Evolutionary conservation across 2,113 vertebrate genomes (phyloP).

Genomic region (Gymnocephalus cernua): DNA sequence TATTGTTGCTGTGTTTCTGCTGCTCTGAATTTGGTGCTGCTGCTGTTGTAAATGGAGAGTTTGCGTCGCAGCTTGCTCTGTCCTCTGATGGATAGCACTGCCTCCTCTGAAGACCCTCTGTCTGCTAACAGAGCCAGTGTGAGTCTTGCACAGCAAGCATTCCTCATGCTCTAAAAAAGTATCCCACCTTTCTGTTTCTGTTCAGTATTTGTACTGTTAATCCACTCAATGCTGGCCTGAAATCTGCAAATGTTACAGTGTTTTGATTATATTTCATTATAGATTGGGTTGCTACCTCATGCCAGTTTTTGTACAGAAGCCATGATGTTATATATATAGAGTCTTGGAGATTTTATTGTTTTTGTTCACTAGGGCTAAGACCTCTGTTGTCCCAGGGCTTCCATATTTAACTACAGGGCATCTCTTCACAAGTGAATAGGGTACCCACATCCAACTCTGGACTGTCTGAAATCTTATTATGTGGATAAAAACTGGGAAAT

Average conservation of each 20-base stretch:
- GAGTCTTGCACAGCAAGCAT: neutral
- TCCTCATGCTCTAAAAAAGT: neutral
- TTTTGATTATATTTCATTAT: neutral
- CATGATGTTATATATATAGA: too few relatives aligned
- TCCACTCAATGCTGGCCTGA: neutral
- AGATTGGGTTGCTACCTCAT: too few relatives aligned
- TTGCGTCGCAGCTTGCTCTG: neutral
- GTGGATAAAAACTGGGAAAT: too few relatives aligned
- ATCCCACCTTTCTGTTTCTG: neutral
- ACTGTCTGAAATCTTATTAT: neutral
- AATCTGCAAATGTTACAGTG: neutral
- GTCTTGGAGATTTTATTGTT: too few relatives aligned
- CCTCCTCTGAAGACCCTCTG: slow-evolving; percentile 1
- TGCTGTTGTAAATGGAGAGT: neutral
- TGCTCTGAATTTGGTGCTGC: neutral
- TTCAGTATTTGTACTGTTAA: neutral
- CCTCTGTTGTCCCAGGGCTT: too few relatives aligned
- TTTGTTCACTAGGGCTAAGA: too few relatives aligned
- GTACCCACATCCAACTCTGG: neutral
- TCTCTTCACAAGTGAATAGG: too few relatives aligned
- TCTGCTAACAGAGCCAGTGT: neutral
- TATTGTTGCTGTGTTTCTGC: too few relatives aligned
- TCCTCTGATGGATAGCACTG: neutral
- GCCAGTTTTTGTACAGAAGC: neutral
- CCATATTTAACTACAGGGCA: too few relatives aligned